Evolutionary conservation across 2,113 vertebrate genomes (phyloP), one percentile per base, ranked within the genome.

Genomic region (Aramus guarauna): DNA sequence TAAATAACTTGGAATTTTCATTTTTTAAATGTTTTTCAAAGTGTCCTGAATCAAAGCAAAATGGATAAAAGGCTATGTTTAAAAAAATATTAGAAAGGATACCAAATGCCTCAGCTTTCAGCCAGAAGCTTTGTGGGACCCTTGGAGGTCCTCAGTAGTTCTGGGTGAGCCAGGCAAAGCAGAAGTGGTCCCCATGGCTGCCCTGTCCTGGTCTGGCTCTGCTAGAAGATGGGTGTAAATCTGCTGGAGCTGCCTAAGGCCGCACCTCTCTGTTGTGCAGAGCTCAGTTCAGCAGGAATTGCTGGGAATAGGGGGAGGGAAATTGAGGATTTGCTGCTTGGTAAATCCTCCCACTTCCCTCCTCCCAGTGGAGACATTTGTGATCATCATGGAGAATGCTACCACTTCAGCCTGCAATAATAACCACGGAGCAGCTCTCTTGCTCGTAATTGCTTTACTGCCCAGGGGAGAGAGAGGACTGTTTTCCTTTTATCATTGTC

Each of bases 291-390:
- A 56, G 68, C 75, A 74, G 59, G 47, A 86, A 58, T 75, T 2
- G 1, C 68, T 47, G 50, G 73, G 41, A 89, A 75, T 0, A 55
- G 56, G 43, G 56, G 88, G 60, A 95, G 85, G 91, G 63, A 90
- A 92, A 56, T 41, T 0, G 11, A 91, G 77, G 84, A 73, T 90
- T 91, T 94, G 88, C 91, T 92, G 95, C 84, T 73, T 79, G 92
- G 91, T 91, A 85, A 94, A 94, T 95, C 92, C 90, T 95, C 90
- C 94, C 94, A 85, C 90, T 81, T 82, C 8, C 53, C 62, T 96
- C 88, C 85, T 95, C 91, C 92, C 92, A 39, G 68, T 6, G 86
- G 94, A 86, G 83, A 55, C 88, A 68, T 92, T 92, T 95, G 94
- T 88, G 89, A 88, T 95, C 50, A 89, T 91, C 80, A 41, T 36